A percentile compares a stretch with the other conserved stretches of the same genome.
Evolutionary conservation across 2,113 vertebrate species (phyloP).

Genomic region (Urocitellus parryii): DNA sequence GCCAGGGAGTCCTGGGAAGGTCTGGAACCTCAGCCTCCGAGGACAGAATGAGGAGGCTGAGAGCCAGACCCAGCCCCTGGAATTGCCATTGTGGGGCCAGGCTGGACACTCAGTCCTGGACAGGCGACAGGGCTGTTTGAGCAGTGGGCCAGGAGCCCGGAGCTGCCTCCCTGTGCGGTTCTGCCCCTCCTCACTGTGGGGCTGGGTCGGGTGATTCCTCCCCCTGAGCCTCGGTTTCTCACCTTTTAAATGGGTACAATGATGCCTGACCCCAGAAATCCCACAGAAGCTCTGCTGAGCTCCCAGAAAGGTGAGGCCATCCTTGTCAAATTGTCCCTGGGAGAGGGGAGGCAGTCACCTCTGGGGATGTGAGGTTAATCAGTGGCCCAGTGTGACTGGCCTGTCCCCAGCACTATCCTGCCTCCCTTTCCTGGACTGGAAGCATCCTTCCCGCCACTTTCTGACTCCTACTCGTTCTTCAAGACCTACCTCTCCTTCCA

Average conservation of each 20-base stretch:
- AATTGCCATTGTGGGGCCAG: rapidly evolving
- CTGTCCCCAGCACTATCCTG: neutral
- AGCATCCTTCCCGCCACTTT: neutral
- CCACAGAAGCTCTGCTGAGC: neutral
- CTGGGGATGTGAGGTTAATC: neutral
- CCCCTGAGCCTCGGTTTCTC: neutral
- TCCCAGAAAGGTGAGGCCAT: neutral
- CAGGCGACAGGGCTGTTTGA: too few relatives aligned
- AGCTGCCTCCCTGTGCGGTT: rapidly evolving
- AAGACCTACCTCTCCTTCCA: neutral
- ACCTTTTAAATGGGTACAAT: rapidly evolving
- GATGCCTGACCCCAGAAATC: neutral
- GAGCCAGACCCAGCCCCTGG: neutral
- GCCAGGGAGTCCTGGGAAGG: neutral
- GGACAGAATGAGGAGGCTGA: neutral
- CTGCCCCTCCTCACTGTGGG: rapidly evolving
- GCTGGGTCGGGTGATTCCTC: neutral
- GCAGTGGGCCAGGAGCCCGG: neutral
- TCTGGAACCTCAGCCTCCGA: neutral
- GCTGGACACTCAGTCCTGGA: neutral
- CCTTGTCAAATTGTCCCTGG: neutral
- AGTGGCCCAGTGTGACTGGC: neutral
- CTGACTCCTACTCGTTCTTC: neutral
- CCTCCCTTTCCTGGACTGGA: neutral
- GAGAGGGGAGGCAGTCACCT: too few relatives aligned